Conservation (phyloP, 2,113 vertebrate genomes). For the Actenoides lindsayi region DNA sequence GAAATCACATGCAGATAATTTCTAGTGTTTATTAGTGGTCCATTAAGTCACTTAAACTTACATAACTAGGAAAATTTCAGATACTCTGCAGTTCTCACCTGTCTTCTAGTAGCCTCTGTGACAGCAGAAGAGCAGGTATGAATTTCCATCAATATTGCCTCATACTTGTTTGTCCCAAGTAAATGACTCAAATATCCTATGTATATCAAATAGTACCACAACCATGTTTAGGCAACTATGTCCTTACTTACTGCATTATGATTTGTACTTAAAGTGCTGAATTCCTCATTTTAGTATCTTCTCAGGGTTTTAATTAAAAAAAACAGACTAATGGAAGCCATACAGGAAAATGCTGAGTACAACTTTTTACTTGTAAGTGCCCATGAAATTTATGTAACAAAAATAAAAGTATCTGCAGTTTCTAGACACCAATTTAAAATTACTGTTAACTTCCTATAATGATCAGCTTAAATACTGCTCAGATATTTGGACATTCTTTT, state of each 20-base stretch:
- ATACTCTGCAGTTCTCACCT: background rate
- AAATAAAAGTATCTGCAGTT: background rate
- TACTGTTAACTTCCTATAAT: background rate
- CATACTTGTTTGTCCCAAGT: background rate
- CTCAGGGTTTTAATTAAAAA: background rate
- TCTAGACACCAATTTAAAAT: background rate
- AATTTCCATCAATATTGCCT: background rate
- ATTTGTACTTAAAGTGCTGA: background rate
- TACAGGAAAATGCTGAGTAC: background rate
- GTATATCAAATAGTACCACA: background rate
- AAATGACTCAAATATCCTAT: background rate
- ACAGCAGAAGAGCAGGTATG: background rate
- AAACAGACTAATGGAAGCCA: background rate
- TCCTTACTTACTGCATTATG: background rate
- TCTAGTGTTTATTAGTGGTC: background rate
- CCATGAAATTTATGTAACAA: background rate
- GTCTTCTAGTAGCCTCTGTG: background rate
- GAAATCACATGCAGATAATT: background rate
- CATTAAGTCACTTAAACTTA: background rate
- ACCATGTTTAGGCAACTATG: background rate
- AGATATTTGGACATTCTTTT: background rate
- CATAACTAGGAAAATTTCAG: background rate
- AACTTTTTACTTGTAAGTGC: background rate
- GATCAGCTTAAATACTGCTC: background rate
- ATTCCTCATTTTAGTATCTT: background rate